These are phyloP conservation scores for Aselliscus stoliczkanus DNA, from an alignment of 2,797 vertebrate genomes.

Conservation along the genomic window DNA sequence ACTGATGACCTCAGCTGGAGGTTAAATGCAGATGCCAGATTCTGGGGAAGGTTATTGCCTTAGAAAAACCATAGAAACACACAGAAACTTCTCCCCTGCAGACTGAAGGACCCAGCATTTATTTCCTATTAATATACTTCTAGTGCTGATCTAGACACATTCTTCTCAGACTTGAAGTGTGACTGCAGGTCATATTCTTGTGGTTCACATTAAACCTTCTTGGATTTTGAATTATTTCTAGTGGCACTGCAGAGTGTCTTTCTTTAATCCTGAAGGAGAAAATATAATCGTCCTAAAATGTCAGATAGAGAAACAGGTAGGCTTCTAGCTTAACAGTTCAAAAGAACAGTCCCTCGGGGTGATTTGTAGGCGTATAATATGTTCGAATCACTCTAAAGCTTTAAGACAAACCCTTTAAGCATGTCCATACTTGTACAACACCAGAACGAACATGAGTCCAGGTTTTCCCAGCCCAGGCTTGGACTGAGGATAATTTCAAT, in stretches of 20 bases:
- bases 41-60: neutral
- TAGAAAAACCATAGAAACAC: neutral
- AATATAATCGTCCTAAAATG: constrained; percentile 35
- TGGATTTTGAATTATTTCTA: constrained; percentile 54
- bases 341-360: neutral
- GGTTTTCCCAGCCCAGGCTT: neutral
- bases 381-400: neutral
- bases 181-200: constrained; percentile 7
- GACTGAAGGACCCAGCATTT: neutral
- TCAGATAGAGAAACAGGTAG: neutral
- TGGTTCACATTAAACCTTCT: neutral
- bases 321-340: neutral
- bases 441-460: neutral
- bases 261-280: constrained; percentile 36
- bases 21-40: neutral
- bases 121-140: neutral
- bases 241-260: neutral
- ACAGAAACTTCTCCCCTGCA: neutral
- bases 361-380: neutral
- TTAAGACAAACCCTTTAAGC: neutral
- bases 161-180: constrained; percentile 4
- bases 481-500: neutral
- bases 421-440: neutral
- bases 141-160: neutral
- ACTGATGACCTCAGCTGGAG: neutral